Conservation (phyloP, 2,113 vertebrate genomes). For the Thalassarche chlororhynchos region DNA sequence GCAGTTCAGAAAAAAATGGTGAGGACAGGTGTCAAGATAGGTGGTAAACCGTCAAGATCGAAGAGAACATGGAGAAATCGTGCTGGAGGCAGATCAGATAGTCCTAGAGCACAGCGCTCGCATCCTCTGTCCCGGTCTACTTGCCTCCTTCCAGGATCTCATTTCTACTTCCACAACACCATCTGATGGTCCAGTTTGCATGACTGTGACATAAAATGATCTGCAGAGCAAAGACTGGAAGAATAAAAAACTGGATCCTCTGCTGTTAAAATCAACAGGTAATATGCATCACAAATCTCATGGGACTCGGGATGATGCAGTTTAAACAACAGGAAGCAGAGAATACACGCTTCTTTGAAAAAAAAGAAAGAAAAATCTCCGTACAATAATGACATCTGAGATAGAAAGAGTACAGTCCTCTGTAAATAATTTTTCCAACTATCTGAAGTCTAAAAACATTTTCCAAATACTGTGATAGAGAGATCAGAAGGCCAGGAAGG, state of each 20-base stretch:
- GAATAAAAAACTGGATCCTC: background rate
- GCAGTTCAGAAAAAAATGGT: too few relatives aligned
- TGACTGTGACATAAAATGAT: fast-evolving
- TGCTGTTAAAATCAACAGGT: background rate
- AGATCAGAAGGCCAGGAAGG: background rate
- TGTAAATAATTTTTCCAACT: background rate
- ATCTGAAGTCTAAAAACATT: background rate
- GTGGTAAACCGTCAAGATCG: fast-evolving
- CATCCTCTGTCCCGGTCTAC: background rate
- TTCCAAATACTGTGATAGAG: fast-evolving
- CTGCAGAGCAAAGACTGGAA: background rate
- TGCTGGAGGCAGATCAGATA: background rate
- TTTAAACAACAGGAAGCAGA: background rate
- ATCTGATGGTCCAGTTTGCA: fast-evolving
- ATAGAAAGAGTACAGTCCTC: background rate
- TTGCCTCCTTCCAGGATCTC: too few relatives aligned
- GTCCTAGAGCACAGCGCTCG: background rate
- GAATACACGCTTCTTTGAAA: background rate
- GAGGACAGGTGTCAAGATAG: background rate
- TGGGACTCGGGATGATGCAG: fast-evolving
- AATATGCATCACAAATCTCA: background rate
- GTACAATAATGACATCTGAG: background rate
- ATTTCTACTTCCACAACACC: fast-evolving
- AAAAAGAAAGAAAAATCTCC: background rate
- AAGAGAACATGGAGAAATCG: fast-evolving